Conservation (phyloP, 2,113 vertebrate genomes). For the Callipepla californica region DNA sequence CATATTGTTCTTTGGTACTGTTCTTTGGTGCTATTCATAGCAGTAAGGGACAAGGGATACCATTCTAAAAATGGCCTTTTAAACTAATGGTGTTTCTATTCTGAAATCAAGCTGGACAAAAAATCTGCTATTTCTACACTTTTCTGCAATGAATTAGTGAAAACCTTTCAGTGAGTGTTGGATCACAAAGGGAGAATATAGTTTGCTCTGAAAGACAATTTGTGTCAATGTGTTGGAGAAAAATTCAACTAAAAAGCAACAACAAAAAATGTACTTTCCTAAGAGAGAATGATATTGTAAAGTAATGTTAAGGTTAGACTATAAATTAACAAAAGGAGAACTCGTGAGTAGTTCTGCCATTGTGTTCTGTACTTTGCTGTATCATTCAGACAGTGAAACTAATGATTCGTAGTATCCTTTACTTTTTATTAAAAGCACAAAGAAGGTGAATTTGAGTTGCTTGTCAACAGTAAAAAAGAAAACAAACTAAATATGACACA, state of each 20-base stretch:
- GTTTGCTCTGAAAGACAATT: slow-evolving; percentile 10
- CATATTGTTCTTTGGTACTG: not conserved
- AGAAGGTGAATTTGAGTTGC: not conserved
- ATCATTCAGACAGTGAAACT: not conserved
- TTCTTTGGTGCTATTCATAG: not conserved
- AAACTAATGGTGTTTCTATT: slow-evolving; percentile 36
- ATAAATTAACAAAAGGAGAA: slow-evolving; percentile 17
- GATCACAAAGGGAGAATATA: not conserved
- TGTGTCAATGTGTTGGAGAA: not conserved
- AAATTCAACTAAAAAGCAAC: slow-evolving; percentile 16
- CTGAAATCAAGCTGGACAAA: not conserved
- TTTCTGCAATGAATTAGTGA: slow-evolving; percentile 28
- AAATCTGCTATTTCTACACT: slow-evolving; percentile 6
- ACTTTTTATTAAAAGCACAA: not conserved
- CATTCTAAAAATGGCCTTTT: slow-evolving; percentile 14
- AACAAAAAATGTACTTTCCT: not conserved
- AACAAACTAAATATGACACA: not conserved
- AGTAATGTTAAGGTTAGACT: slow-evolving; percentile 9
- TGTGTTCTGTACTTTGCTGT: not conserved
- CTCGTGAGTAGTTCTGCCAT: slow-evolving; percentile 8
- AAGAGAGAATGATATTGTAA: not conserved
- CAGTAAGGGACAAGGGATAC: not conserved
- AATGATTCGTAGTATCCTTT: not conserved
- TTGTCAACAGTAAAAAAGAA: not conserved
- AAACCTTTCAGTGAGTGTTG: slow-evolving; percentile 12